Base-by-base conservation (phyloP, 1,140 invertebrate species). In the Archivesica marissinica region DNA sequence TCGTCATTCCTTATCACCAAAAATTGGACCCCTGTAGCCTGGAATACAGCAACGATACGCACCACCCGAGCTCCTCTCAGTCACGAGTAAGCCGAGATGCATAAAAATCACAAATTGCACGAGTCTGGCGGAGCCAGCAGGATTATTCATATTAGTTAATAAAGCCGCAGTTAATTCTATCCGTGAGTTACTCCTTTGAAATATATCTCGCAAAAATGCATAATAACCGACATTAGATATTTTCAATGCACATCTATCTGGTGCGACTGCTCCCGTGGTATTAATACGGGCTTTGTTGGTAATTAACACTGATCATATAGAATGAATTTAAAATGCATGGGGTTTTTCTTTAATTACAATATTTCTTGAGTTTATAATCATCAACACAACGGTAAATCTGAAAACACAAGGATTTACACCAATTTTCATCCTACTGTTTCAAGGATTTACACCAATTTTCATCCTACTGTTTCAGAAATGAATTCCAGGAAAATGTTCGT, bases 51-150 rank as follows among this genome's bases (percentile, higher is more conserved):
- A 64, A 15, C 30, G 23, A 1, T 35, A 33, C 38, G 59, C 59
- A 64, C 59, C 59, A 64, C 59, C 59, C 30, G 9, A 64, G 38
- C 15, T 64, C 59, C 28, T 33, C 59, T 33, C 33, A 11, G 59
- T 23, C 35, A 54, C 39, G 74, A 33, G 23, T 81, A 81, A 81
- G 64, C 78, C 78, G 39, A 44, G 44, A 38, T 70, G 41, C 78
- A 81, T 81, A 81, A 81, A 81, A 68, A 81, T 70, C 64, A 52
- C 78, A 81, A 81, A 81, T 54, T 70, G 41, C 35, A 81, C 25
- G 64, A 70, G 59, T 9, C 6, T 64, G 78, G 30, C 50, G 80
- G 80, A 83, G 80, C 80, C 80, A 30, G 44, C 20, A 39, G 38
- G 80, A 50, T 83, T 83, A 83, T 39, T 30, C 23, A 47, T 50